Conservation (phyloP, 2,113 vertebrate genomes). For the Amia ocellicauda region DNA sequence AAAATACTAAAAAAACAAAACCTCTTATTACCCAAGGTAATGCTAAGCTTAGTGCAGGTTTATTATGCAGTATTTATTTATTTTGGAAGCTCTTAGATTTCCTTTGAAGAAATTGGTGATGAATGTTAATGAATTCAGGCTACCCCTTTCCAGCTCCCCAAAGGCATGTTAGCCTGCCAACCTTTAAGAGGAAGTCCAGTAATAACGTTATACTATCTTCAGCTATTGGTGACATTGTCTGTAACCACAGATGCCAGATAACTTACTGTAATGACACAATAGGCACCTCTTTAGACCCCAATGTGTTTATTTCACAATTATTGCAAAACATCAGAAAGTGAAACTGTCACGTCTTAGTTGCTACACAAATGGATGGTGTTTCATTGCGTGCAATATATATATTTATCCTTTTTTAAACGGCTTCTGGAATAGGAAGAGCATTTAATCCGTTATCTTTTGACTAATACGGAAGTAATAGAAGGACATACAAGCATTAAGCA, state of each 20-base stretch:
- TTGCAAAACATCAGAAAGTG: not conserved
- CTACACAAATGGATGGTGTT: too few species aligned
- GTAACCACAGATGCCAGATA: constrained; percentile 19
- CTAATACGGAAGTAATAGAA: constrained; percentile 2
- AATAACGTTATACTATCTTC: constrained; percentile 15
- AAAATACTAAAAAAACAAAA: not conserved
- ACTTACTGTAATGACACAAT: not conserved
- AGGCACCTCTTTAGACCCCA: not conserved
- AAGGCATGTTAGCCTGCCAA: not conserved
- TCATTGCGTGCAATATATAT: too few species aligned
- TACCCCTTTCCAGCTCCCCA: constrained; percentile 5
- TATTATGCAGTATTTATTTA: constrained; percentile 13
- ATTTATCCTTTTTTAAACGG: not conserved
- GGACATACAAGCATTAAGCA: constrained; percentile 2
- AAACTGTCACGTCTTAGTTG: not conserved
- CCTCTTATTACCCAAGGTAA: not conserved
- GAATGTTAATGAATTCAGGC: constrained; percentile 21
- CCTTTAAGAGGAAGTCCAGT: not conserved
- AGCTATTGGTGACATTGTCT: constrained; percentile 9
- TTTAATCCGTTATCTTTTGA: not conserved
- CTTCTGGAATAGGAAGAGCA: not conserved
- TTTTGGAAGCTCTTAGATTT: not conserved
- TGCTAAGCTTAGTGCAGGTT: constrained; percentile 8
- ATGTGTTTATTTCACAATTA: constrained; percentile 2
- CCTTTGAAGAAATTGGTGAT: constrained; percentile 17